Percentiles rank a stretch among this genome's conserved stretches.
Evolutionary conservation across 2,113 vertebrate genomes (phyloP).

Genomic region (Pycnonotus jocosus): DNA sequence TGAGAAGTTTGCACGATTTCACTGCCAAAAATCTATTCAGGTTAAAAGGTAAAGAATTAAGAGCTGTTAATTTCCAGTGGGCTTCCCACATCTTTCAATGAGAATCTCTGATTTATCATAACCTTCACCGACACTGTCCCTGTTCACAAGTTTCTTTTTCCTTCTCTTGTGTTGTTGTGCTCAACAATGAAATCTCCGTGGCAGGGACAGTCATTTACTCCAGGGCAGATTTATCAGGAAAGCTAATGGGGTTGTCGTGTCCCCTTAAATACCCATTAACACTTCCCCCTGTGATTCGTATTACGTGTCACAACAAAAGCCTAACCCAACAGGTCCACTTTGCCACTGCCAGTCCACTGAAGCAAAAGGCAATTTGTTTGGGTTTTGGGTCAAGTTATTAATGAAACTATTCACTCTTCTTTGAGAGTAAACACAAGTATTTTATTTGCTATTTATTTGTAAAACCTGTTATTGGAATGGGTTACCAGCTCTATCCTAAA

Average conservation of each 20-base stretch:
- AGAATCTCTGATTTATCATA: background rate
- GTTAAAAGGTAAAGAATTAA: background rate
- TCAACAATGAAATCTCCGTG: background rate
- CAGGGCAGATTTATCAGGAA: conserved; percentile 14
- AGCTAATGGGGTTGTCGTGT: conserved; percentile 33
- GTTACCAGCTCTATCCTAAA: background rate
- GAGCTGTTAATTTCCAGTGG: background rate
- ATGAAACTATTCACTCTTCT: background rate
- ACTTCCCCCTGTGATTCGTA: background rate
- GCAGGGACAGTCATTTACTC: background rate
- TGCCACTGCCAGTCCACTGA: background rate
- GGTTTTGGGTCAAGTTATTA: background rate
- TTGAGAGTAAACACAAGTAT: background rate
- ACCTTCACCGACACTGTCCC: background rate
- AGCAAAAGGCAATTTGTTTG: background rate
- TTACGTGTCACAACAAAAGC: background rate
- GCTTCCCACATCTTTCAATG: background rate
- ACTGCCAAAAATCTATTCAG: background rate
- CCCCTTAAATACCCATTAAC: conserved; percentile 36
- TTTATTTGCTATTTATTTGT: background rate
- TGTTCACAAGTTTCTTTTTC: background rate
- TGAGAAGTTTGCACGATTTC: background rate
- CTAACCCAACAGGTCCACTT: background rate
- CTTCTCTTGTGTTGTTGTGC: background rate
- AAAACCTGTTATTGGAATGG: background rate